Percentiles rank a stretch among this genome's conserved stretches.
Evolutionary conservation across 2,113 vertebrate species (phyloP).

Genomic region (Triplophysa dalaica): DNA sequence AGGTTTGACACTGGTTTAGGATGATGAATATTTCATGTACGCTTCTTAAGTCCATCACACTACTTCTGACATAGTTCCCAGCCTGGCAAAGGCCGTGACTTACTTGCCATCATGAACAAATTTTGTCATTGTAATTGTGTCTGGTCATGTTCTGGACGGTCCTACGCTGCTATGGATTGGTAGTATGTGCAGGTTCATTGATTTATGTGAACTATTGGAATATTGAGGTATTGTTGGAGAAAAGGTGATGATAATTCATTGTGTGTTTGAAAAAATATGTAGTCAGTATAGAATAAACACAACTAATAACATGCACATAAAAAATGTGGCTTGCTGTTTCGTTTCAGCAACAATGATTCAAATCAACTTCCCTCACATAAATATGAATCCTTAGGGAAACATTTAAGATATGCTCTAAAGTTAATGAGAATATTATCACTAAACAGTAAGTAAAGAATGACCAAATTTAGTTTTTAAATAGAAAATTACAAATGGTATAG

Average conservation of each 20-base stretch:
- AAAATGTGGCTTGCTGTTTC: too few relatives aligned
- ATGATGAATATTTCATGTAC: constrained; percentile 28
- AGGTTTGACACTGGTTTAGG: constrained; percentile 2
- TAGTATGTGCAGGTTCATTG: background rate
- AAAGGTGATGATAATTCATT: background rate
- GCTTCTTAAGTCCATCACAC: background rate
- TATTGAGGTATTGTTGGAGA: background rate
- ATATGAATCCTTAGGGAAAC: too few relatives aligned
- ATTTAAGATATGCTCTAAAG: too few relatives aligned
- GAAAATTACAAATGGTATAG: too few relatives aligned
- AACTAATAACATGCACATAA: background rate
- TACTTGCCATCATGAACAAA: background rate
- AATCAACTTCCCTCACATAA: too few relatives aligned
- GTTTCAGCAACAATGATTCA: too few relatives aligned
- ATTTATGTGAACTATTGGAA: background rate
- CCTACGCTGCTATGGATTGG: background rate
- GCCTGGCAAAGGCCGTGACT: background rate
- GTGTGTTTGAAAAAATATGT: background rate
- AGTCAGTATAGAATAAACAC: background rate
- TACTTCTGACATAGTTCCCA: background rate
- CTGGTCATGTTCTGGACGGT: background rate
- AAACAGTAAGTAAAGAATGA: too few relatives aligned
- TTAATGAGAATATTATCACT: too few relatives aligned
- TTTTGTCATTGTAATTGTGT: background rate
- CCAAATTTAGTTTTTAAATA: too few relatives aligned